These are phyloP conservation scores for Oxyura jamaicensis DNA, from an alignment of 2,113 vertebrate species.

Conservation along the genomic window DNA sequence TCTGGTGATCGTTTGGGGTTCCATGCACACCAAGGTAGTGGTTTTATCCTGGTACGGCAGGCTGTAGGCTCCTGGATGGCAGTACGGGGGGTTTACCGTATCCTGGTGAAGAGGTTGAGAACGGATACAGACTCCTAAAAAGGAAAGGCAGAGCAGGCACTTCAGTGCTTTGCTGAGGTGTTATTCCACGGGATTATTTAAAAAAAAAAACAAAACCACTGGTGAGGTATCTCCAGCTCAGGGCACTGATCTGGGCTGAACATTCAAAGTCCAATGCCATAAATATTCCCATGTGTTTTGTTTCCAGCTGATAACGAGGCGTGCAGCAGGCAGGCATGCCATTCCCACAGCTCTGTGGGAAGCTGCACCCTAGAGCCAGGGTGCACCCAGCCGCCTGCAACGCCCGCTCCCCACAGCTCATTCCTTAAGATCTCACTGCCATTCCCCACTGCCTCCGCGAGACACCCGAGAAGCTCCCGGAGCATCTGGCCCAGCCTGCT, in stretches of 20 bases:
- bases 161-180: not conserved
- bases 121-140: conserved; percentile 90
- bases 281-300: not conserved
- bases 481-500: not conserved
- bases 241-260: not conserved
- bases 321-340: accelerated
- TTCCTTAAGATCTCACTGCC: not conserved
- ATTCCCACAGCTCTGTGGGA: not conserved
- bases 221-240: not conserved
- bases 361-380: not conserved
- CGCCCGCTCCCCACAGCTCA: accelerated
- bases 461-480: not conserved
- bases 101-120: conserved; percentile 94
- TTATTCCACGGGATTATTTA: no score
- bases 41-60: conserved; percentile 3
- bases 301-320: not conserved
- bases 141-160: not conserved
- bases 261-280: not conserved
- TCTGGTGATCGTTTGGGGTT: not conserved
- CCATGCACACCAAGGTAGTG: conserved; percentile 47
- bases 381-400: not conserved
- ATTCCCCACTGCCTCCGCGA: not conserved
- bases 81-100: conserved; percentile 79
- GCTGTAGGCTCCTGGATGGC: not conserved
- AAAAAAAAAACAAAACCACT: not conserved